These are phyloP conservation scores for Spongia lamella DNA, from an alignment of 37 sponge, comb jelly and placozoan species.

Conservation along the genomic window DNA sequence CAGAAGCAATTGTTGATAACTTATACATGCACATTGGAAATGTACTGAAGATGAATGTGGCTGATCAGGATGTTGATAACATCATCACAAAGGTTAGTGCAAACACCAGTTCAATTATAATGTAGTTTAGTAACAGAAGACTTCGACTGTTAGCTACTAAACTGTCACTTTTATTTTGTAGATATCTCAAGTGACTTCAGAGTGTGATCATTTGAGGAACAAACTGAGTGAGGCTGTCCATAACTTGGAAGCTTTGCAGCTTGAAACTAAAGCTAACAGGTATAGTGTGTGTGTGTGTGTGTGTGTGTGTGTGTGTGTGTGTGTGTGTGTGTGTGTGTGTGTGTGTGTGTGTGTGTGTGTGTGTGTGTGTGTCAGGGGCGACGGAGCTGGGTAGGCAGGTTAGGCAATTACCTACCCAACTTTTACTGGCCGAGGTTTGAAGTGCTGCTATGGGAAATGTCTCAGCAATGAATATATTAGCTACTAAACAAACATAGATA, in stretches of 20 bases:
- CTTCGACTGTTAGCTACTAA: not conserved
- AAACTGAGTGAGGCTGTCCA: slow-evolving; percentile 20
- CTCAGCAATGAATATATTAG: too few relatives aligned
- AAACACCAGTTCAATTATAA: not conserved
- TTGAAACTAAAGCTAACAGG: slow-evolving; percentile 69
- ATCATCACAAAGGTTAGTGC: slow-evolving; percentile 32
- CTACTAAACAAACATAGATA: too few relatives aligned
- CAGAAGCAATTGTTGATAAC: slow-evolving; percentile 6
- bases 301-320: too few relatives aligned
- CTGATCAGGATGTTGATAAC: slow-evolving; percentile 38
- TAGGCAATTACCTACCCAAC: too few relatives aligned
- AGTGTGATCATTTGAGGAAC: slow-evolving; percentile 30
- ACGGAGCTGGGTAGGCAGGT: too few relatives aligned
- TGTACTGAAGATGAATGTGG: slow-evolving; percentile 13
- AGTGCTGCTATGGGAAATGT: too few relatives aligned
- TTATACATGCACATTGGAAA: slow-evolving; percentile 37
- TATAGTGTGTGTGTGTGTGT: too few relatives aligned
- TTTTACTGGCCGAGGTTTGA: too few relatives aligned
- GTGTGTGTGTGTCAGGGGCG: too few relatives aligned
- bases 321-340: too few relatives aligned
- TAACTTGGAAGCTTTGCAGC: slow-evolving; percentile 32
- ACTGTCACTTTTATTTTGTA: not conserved
- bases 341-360: too few relatives aligned
- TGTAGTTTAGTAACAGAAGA: not conserved
- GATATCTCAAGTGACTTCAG: slow-evolving; percentile 25